phyloP scores from a whole-genome alignment of 2,113 vertebrate genomes.

The Gobio gobio region DNA sequence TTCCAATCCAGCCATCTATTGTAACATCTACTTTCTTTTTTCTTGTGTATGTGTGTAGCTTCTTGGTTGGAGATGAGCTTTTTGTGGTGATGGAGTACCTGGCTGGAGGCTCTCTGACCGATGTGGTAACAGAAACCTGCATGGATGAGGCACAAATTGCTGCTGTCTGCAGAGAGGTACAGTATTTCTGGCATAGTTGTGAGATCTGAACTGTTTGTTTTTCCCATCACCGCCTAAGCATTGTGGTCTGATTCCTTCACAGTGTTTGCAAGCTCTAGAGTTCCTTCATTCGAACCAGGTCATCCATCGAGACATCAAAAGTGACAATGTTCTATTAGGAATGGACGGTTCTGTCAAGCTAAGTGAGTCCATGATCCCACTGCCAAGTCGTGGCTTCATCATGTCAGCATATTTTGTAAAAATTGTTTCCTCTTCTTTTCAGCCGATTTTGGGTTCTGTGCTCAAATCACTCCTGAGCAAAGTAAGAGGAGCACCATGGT shows the following conservation, averaged over 20 bases:
- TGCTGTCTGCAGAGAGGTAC: slow-evolving; percentile 95
- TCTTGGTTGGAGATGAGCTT: slow-evolving; percentile 94
- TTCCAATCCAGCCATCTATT: neutral
- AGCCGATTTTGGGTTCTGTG: slow-evolving; percentile 98
- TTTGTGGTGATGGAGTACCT: slow-evolving; percentile 99
- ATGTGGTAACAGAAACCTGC: slow-evolving; percentile 96
- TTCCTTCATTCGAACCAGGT: slow-evolving; percentile 97
- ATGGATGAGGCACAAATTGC: slow-evolving; percentile 99
- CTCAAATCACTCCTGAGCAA: slow-evolving; percentile 98
- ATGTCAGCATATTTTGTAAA: neutral
- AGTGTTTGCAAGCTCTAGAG: slow-evolving; percentile 95
- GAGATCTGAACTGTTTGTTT: neutral
- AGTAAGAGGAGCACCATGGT: slow-evolving; percentile 99
- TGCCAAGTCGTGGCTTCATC: neutral
- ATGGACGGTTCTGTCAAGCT: slow-evolving; percentile 99
- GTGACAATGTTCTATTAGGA: slow-evolving; percentile 94
- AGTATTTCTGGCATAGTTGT: neutral
- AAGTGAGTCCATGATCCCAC: slow-evolving; percentile 78
- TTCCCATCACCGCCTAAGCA: neutral
- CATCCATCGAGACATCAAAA: slow-evolving; percentile 98
- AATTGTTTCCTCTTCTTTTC: slow-evolving; percentile 44
- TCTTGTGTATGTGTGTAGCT: slow-evolving; percentile 73
- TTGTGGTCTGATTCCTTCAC: slow-evolving; percentile 38
- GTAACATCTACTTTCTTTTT: neutral
- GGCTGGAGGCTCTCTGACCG: slow-evolving; percentile 94